Evolutionary conservation across 1,140 invertebrate species (phyloP), one percentile per base, ranked within the genome.

Genomic region (Drosophila kepulauana): DNA sequence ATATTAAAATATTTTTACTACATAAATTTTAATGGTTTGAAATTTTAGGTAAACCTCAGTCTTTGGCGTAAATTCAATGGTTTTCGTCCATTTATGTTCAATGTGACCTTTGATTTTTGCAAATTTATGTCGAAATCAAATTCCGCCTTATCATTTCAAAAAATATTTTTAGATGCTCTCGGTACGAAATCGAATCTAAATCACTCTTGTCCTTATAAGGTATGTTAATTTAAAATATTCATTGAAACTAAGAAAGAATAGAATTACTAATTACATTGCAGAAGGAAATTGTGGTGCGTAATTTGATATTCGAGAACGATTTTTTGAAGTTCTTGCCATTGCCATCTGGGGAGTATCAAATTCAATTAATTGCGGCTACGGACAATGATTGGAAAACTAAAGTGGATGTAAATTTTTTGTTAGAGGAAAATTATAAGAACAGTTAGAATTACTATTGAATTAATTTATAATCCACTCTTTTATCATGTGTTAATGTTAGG

Each of bases 41-140:
- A 16, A 16, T 46, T 46, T 46, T 2, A 46, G 45, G 45, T 16
- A 8, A 46, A 46, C 15, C 45, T 46, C 7, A 46, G 45, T 1
- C 45, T 46, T 16, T 46, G 45, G 45, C 45, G 45, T 46, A 46
- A 46, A 16, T 46, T 15, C 8, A 46, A 6, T 46, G 45, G 45
- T 7, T 46, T 46, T 16, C 45, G 45, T 13, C 45, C 45, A 46
- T 46, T 46, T 13, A 46, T 46, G 45, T 46, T 15, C 13, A 46
- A 46, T 16, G 15, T 46, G 15, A 46, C 45, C 4, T 46, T 46
- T 16, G 45, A 46, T 8, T 46, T 46, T 46, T 46, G 45, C 45
- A 46, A 46, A 16, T 7, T 2, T 6, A 46, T 46, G 7, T 7
- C 1, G 8, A 15, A 46, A 6, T 15, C 15, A 1, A 16, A 1